These are phyloP conservation scores for Microplitis manilae DNA, from an alignment of 2,888 invertebrate species.

Conservation along the genomic window DNA sequence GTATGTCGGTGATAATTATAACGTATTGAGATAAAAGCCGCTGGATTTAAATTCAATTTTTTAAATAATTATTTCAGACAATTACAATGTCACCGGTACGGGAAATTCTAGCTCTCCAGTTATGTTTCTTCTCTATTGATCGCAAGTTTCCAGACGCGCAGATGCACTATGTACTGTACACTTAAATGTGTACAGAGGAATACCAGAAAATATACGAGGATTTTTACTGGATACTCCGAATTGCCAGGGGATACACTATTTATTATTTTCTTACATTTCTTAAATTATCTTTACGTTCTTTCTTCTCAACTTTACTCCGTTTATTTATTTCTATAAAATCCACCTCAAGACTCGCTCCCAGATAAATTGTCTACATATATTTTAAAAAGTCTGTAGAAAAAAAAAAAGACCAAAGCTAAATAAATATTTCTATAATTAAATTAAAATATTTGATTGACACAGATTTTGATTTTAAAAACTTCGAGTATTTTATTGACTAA, in stretches of 20 bases:
- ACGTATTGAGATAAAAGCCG: not conserved
- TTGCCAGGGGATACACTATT: not conserved
- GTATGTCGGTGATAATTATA: not conserved
- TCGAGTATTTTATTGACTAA: no score
- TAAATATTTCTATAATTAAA: no score
- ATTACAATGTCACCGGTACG: not conserved
- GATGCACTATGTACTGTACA: conserved; percentile 14
- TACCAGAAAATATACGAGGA: not conserved
- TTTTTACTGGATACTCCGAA: not conserved
- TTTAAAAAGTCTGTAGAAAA: no score
- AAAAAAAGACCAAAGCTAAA: no score
- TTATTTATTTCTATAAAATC: no score
- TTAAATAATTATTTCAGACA: not conserved
- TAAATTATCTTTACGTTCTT: not conserved
- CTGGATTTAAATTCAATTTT: not conserved
- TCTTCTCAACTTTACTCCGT: no score
- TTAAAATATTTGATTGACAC: no score
- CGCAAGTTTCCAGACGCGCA: conserved; percentile 30
- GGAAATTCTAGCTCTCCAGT: not conserved
- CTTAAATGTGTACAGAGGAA: conserved; percentile 6
- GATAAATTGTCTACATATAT: no score
- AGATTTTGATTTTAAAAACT: no score
- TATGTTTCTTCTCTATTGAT: conserved; percentile 25
- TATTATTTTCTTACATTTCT: not conserved
- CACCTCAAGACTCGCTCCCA: no score